These are phyloP conservation scores for Macroramphosus scolopax DNA, from an alignment of 2,797 vertebrate species.

Conservation along the genomic window DNA sequence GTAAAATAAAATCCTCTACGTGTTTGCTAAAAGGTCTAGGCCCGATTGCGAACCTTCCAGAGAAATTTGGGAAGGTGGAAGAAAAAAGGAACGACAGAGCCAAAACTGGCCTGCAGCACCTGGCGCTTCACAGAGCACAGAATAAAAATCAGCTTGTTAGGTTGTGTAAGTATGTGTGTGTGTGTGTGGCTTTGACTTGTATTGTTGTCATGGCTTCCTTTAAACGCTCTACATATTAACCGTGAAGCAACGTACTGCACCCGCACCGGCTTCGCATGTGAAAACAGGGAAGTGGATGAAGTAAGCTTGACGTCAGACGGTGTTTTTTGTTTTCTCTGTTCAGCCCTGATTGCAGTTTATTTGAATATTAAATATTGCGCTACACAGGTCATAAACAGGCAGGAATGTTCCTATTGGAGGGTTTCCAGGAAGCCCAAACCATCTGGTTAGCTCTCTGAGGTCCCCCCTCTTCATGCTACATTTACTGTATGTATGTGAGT, in stretches of 20 bases:
- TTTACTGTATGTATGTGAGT: slow-evolving; percentile 50
- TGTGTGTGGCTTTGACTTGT: slow-evolving; percentile 5
- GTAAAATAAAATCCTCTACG: slow-evolving; percentile 57
- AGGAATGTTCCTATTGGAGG: slow-evolving; percentile 78
- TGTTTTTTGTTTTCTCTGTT: slow-evolving; percentile 20
- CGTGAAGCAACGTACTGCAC: slow-evolving; percentile 7
- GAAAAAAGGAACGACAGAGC: slow-evolving; percentile 33
- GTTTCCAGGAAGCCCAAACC: slow-evolving; percentile 66
- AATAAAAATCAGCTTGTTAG: slow-evolving; percentile 34
- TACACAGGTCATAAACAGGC: slow-evolving; percentile 76
- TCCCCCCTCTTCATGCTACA: slow-evolving; percentile 70
- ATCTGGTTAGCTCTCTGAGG: slow-evolving; percentile 70
- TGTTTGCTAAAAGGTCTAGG: slow-evolving; percentile 65
- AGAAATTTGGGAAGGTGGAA: slow-evolving; percentile 51
- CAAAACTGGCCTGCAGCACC: slow-evolving; percentile 52
- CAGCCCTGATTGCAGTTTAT: slow-evolving; percentile 32
- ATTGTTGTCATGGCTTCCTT: slow-evolving; percentile 15
- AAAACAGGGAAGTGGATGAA: slow-evolving; percentile 28
- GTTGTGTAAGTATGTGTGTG: neutral
- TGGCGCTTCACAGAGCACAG: slow-evolving; percentile 41
- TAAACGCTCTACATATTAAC: slow-evolving; percentile 16
- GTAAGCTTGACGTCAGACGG: too few relatives aligned
- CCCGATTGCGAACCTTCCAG: slow-evolving; percentile 52
- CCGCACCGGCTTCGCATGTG: slow-evolving; percentile 31
- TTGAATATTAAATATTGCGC: slow-evolving; percentile 38